Base-by-base conservation (phyloP, 2,888 invertebrate species). In the Rhagonycha fulva region DNA sequence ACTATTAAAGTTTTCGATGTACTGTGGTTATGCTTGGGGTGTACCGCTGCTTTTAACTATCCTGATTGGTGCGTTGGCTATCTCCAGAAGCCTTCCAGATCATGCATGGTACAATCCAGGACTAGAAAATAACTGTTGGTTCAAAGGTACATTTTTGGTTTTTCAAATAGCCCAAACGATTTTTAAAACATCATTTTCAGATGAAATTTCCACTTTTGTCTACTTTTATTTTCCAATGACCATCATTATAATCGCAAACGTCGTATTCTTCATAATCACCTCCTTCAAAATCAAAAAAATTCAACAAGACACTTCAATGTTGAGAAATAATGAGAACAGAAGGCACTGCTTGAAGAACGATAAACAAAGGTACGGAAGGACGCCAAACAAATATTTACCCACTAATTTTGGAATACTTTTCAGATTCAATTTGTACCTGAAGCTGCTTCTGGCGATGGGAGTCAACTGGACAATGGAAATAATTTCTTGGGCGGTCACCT, bases 401-500 rank as follows among this genome's bases (percentile, higher is more conserved):
- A n/a, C n/a, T n/a, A 19, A 86, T 78, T 19, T 19, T 19, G 19
- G 19, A 19, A 47, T 3, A 1, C 9, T 47, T 71, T 78, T 30
- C 88, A 96, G 96, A 87, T 95, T 94, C 85, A 93, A 92, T 26
- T 88, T 96, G 4, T 96, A 95, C 85, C 84, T 95, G 82, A 95
- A 96, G 84, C 88, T 96, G 47, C 94, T 96, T 85, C 89, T 96
- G 81, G 94, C 95, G 28, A 96, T 96, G 95, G 96, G 96, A 0
- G 92, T 95, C 14, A 95, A 94, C 84, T 96, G 96, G 96, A 90
- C 92, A 0, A 91, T 93, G 88, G 96, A 96, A 85, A 90, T 95
- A 69, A 88, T 95, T 75, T 94, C 95, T 62, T 95, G 93, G 90
- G 79, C 90, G 4, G 90, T 92, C 19, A 82, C 82, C 28, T 83